phyloP scores from a whole-genome alignment of 2,888 invertebrate genomes.

The Pandemis cinnamomeana region DNA sequence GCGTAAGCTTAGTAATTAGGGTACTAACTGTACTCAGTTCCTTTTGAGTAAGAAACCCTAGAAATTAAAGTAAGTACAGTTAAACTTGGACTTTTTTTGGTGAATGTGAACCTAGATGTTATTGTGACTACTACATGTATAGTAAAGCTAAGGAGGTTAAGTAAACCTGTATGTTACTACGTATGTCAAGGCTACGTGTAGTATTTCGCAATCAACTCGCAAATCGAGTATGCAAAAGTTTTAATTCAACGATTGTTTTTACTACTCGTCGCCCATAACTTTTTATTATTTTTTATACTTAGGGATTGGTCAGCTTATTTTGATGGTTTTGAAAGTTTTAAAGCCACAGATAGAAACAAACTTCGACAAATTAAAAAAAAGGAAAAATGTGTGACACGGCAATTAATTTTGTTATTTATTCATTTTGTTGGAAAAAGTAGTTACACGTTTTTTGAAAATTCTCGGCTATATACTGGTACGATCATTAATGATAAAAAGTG shows the following conservation, averaged over 20 bases:
- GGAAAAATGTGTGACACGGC: too few relatives aligned
- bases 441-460: too few relatives aligned
- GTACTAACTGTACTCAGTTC: too few relatives aligned
- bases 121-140: neutral
- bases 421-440: too few relatives aligned
- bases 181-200: slow-evolving; percentile 7
- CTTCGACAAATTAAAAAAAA: too few relatives aligned
- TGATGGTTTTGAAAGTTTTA: neutral
- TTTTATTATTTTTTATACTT: neutral
- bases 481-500: neutral
- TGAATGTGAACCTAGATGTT: too few relatives aligned
- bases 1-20: too few relatives aligned
- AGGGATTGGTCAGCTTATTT: neutral
- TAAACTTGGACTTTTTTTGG: too few relatives aligned
- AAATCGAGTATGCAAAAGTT: neutral
- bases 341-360: too few relatives aligned
- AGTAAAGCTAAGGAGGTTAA: neutral
- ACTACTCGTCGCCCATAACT: neutral
- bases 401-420: too few relatives aligned
- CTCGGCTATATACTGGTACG: neutral
- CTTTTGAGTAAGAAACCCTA: too few relatives aligned
- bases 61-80: too few relatives aligned
- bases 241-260: slow-evolving; percentile 1
- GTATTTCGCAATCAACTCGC: neutral
- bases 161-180: slow-evolving; percentile 4